Conservation (phyloP, 2,113 vertebrate genomes). For the Ardeotis arabs region DNA sequence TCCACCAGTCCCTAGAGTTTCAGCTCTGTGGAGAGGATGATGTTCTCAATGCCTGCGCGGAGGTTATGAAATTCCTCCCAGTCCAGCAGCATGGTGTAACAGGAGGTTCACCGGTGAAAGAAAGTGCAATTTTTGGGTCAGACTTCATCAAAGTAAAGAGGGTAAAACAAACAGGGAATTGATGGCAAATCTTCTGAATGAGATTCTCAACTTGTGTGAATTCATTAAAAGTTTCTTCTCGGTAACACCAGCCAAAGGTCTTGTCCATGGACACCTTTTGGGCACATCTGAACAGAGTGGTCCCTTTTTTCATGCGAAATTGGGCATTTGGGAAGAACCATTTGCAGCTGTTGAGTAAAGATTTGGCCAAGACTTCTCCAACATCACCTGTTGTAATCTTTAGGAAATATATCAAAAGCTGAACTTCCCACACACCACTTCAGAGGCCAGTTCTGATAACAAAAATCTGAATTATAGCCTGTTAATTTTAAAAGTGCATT, state of each 20-base stretch:
- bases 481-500: neutral
- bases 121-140: neutral
- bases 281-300: neutral
- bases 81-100: neutral
- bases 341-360: neutral
- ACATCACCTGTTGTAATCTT: neutral
- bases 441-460: accelerated
- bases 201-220: neutral
- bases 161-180: neutral
- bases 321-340: neutral
- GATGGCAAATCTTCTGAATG: neutral
- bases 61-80: neutral
- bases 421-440: neutral
- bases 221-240: neutral
- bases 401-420: neutral
- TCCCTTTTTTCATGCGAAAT: neutral
- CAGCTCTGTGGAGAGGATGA: neutral
- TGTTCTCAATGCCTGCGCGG: neutral
- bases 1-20: neutral
- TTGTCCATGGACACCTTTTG: neutral
- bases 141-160: neutral
- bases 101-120: neutral
- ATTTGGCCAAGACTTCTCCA: neutral
- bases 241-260: neutral
- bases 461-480: neutral